Base-by-base conservation (phyloP, 2,888 invertebrate genomes). In the Punctoribates punctum region DNA sequence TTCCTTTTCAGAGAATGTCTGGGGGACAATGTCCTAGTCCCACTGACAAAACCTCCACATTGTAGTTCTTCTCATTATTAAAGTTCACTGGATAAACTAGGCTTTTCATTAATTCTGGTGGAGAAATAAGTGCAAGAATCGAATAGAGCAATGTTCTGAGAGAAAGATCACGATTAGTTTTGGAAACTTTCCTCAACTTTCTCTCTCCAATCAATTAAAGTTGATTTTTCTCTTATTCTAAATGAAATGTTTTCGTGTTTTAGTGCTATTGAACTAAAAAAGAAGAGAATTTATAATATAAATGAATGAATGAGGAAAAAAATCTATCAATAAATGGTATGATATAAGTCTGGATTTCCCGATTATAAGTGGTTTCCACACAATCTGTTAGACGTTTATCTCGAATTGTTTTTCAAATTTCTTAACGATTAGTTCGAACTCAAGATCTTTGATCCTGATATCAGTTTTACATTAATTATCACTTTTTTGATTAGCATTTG, bases 251-350 rank as follows among this genome's bases (percentile, higher is more conserved):
- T 42, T 42, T 42, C 42, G 25, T 20, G 27, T 5, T 62, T 62
- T 48, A 4, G 25, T 23, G 25, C 65, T 29, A 65, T 65, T 65
- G 65, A 65, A 65, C 65, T 34, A 65, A 65, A 65, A 65, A 34
- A n/a, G 38, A 34, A n/a, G 65, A 57, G 25, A 57, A 57, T 13
- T 23, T 57, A 25, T 4, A 20, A 8, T 54, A 54, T 4, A 5
- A n/a, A 11, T 57, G 11, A 65, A 8, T 38, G 65, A 65, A 65
- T 65, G 65, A 65, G 65, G 65, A 65, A 65, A 65, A 65, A 65
- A 65, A 4, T 34, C 54, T 54, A 54, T 54, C 54, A 54, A 20
- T 54, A 54, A 54, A 57, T 57, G 42, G 27, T 38, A 34, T 57
- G 25, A 57, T 57, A 57, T 25, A 34, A 38, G 65, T 34, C 65